These are phyloP conservation scores for Sciurus niger DNA, from an alignment of 2,113 vertebrate species.

Conservation along the genomic window DNA sequence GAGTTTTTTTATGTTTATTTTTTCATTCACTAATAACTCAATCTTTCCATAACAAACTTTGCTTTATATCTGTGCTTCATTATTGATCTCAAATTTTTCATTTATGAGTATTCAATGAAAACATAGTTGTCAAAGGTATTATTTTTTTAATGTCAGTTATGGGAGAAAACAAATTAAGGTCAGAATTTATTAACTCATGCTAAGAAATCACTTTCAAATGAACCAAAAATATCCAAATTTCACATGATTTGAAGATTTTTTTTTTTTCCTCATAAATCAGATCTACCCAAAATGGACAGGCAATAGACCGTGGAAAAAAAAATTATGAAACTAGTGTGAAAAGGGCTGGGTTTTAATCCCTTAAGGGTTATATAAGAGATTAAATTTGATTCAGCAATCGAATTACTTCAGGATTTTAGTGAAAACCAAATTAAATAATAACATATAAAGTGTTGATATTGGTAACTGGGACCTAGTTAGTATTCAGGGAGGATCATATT, in stretches of 20 bases:
- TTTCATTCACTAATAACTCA: neutral
- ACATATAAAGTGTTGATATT: neutral
- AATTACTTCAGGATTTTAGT: neutral
- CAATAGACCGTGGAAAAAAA: neutral
- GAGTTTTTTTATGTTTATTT: neutral
- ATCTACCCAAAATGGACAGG: neutral
- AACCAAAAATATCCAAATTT: neutral
- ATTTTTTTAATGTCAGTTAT: neutral
- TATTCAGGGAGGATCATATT: neutral
- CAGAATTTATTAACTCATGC: neutral
- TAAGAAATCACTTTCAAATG: neutral
- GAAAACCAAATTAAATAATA: neutral
- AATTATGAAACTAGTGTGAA: neutral
- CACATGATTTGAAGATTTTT: neutral
- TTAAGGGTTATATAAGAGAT: neutral
- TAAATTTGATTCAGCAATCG: neutral
- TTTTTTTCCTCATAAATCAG: neutral
- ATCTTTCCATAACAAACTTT: neutral
- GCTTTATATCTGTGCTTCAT: neutral
- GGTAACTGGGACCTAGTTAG: neutral
- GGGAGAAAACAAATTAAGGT: neutral
- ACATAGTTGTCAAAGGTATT: neutral
- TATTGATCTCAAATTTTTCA: neutral
- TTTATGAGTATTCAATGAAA: neutral
- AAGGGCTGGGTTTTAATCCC: neutral